Conservation (phyloP, 53 echinoderm and acorn worm species). For the Echinometra lucunter region DNA sequence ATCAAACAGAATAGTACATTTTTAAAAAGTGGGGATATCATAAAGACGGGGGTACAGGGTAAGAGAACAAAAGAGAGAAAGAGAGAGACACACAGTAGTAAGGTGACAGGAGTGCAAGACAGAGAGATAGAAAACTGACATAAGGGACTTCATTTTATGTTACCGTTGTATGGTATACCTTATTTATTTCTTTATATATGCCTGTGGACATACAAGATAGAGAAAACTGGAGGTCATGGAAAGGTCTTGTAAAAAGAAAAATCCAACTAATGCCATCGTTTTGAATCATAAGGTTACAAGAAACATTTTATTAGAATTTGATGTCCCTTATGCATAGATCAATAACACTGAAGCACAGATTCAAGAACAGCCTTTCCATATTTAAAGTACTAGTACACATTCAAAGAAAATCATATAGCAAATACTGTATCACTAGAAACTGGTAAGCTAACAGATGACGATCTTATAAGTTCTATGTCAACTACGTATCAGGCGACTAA, state of each 20-base stretch:
- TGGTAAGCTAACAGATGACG: too few relatives aligned
- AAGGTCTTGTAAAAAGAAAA: not conserved
- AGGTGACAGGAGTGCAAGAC: not conserved
- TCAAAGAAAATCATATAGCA: not conserved
- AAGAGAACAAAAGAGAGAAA: not conserved
- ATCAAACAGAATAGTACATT: not conserved
- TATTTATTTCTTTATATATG: too few relatives aligned
- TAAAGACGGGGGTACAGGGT: too few relatives aligned
- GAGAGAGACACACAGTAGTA: not conserved
- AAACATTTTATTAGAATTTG: not conserved
- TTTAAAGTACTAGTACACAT: not conserved
- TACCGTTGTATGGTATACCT: too few relatives aligned
- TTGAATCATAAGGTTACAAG: not conserved
- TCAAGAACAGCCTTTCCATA: not conserved
- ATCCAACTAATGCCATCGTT: not conserved
- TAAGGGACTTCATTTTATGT: too few relatives aligned
- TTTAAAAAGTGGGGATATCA: too few relatives aligned
- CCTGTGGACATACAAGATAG: not conserved
- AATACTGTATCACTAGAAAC: not conserved
- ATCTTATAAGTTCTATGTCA: too few relatives aligned
- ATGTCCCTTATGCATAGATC: not conserved
- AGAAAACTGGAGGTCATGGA: not conserved
- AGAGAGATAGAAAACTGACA: not conserved
- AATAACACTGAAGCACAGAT: not conserved
- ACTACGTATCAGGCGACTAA: too few relatives aligned